Evolutionary conservation across 2,113 vertebrate genomes (phyloP).

Genomic region (Hemiscyllium ocellatum): DNA sequence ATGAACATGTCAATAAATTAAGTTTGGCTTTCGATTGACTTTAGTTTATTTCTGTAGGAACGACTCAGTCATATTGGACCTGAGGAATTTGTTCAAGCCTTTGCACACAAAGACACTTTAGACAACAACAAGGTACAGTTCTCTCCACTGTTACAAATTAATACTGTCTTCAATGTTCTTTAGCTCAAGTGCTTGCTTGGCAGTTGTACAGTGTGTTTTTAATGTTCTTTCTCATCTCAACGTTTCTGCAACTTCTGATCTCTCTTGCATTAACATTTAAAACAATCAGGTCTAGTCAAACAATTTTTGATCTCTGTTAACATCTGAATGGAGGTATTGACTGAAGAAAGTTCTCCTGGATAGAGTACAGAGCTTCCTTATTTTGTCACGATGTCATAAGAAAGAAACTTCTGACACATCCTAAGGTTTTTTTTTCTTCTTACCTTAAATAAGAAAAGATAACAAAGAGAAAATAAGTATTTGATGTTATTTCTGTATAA

Average conservation of each 20-base stretch:
- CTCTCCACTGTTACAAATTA: background rate
- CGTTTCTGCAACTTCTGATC: background rate
- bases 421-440: background rate
- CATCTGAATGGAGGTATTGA: background rate
- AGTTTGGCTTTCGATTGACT: constrained; percentile 17
- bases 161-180: background rate
- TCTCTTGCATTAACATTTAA: background rate
- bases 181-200: background rate
- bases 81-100: constrained; percentile 87
- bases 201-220: background rate
- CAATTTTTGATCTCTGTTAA: background rate
- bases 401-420: no score
- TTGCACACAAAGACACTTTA: constrained; percentile 79
- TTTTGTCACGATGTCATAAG: background rate
- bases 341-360: background rate
- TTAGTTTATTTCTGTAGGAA: constrained; percentile 63
- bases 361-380: no score
- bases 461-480: background rate
- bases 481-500: background rate
- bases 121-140: constrained; percentile 78
- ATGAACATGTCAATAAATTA: background rate
- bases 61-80: constrained; percentile 87
- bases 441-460: background rate
- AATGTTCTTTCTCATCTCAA: background rate
- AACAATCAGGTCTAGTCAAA: background rate